Evolutionary conservation across 2,113 vertebrate species (phyloP).

Genomic region (Strix aluco): DNA sequence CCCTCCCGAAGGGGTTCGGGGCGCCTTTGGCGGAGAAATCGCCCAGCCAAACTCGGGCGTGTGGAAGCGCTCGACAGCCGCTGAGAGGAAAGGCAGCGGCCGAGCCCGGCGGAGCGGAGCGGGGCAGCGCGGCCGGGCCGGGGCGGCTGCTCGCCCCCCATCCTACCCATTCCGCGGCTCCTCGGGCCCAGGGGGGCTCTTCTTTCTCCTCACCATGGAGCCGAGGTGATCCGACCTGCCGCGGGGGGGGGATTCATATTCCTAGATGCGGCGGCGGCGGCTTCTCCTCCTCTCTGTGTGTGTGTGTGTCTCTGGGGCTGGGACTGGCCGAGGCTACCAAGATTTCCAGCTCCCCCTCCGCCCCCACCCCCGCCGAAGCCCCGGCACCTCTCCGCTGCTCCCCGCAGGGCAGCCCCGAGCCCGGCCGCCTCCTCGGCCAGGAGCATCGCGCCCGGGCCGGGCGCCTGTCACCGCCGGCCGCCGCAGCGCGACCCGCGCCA

Average conservation of each 20-base stretch:
- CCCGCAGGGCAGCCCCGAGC: slow-evolving; percentile 19
- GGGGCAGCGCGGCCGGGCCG: neutral
- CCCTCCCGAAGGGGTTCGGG: neutral
- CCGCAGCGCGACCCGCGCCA: neutral
- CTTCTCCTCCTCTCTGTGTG: slow-evolving; percentile 38
- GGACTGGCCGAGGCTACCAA: slow-evolving; percentile 80
- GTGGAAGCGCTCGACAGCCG: slow-evolving; percentile 66
- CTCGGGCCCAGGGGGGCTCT: slow-evolving; percentile 75
- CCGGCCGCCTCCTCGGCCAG: neutral
- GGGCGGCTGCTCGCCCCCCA: slow-evolving; percentile 61
- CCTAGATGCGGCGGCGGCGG: slow-evolving; percentile 66
- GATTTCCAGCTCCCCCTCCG: slow-evolving; percentile 59
- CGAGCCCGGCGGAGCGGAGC: neutral
- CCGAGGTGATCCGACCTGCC: slow-evolving; percentile 73
- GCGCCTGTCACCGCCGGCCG: neutral
- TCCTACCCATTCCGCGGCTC: slow-evolving; percentile 82
- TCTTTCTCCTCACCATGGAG: slow-evolving; percentile 89
- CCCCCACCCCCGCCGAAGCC: neutral
- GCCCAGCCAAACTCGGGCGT: slow-evolving; percentile 76
- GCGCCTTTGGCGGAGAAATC: slow-evolving; percentile 65
- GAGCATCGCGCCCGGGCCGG: neutral
- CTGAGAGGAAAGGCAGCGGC: slow-evolving; percentile 62
- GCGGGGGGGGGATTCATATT: slow-evolving; percentile 79
- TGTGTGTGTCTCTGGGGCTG: slow-evolving; percentile 72
- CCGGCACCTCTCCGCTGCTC: slow-evolving; percentile 31